Evolutionary conservation across 2,797 vertebrate genomes (phyloP).

Genomic region (Natrix natrix): DNA sequence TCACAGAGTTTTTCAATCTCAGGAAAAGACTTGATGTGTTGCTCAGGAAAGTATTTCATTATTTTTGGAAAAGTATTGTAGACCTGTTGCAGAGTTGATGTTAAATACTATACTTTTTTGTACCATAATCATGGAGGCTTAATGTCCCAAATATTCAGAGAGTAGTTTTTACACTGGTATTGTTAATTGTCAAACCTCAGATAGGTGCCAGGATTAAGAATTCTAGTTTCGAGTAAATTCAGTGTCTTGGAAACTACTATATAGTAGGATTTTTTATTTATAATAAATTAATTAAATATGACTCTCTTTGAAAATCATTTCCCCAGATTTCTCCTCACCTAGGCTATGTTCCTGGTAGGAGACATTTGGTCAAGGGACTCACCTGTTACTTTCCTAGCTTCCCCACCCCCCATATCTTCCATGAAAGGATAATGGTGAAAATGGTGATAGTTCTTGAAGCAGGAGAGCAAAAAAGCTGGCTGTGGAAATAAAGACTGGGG

Average conservation of each 20-base stretch:
- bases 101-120: not conserved
- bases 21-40: not conserved
- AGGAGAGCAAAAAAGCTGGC: rapidly evolving
- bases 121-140: not conserved
- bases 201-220: too few species aligned
- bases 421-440: not conserved
- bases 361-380: not conserved
- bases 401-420: not conserved
- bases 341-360: not conserved
- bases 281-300: not conserved
- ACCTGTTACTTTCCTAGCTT: too few species aligned
- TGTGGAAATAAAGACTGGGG: not conserved
- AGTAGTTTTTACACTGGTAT: too few species aligned
- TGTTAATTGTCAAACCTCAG: too few species aligned
- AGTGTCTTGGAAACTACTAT: too few species aligned
- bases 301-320: not conserved
- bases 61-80: not conserved
- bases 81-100: not conserved
- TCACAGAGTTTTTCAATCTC: not conserved
- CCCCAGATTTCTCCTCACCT: not conserved
- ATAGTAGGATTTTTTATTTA: too few species aligned
- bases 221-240: too few species aligned
- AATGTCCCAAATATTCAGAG: not conserved
- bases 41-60: not conserved
- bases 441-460: not conserved